These are phyloP conservation scores for Dasyprocta punctata DNA, from an alignment of 2,113 vertebrate genomes.

Conservation along the genomic window DNA sequence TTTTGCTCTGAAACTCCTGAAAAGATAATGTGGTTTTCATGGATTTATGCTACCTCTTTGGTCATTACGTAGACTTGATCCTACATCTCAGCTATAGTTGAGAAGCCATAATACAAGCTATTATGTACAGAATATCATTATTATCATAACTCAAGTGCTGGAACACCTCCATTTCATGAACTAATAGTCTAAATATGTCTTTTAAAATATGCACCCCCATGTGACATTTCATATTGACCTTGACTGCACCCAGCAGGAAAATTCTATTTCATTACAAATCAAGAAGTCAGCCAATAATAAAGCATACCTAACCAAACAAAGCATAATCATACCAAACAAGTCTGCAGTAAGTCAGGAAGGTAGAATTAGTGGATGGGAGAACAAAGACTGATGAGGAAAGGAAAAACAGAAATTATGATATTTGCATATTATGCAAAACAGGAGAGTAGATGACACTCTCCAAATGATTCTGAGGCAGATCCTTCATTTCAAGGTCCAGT, in stretches of 20 bases:
- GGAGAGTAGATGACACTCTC: neutral
- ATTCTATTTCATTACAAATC: neutral
- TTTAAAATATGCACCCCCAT: neutral
- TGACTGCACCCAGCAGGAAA: neutral
- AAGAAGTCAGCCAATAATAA: neutral
- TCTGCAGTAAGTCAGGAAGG: neutral
- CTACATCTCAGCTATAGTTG: neutral
- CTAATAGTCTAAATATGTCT: neutral
- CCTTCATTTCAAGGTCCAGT: neutral
- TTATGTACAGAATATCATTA: neutral
- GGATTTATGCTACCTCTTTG: neutral
- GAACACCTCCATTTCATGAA: neutral
- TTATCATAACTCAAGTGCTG: neutral
- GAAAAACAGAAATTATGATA: neutral
- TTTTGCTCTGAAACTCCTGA: neutral
- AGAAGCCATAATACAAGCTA: neutral
- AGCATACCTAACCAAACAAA: neutral
- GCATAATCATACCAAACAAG: neutral
- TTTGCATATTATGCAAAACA: neutral
- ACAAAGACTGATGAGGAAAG: neutral
- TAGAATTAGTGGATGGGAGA: neutral
- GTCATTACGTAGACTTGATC: neutral
- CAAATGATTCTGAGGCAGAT: neutral
- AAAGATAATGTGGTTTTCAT: neutral
- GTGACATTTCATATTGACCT: neutral